These are phyloP conservation scores for Heliconius sara DNA, from an alignment of 2,888 invertebrate species.

Conservation along the genomic window DNA sequence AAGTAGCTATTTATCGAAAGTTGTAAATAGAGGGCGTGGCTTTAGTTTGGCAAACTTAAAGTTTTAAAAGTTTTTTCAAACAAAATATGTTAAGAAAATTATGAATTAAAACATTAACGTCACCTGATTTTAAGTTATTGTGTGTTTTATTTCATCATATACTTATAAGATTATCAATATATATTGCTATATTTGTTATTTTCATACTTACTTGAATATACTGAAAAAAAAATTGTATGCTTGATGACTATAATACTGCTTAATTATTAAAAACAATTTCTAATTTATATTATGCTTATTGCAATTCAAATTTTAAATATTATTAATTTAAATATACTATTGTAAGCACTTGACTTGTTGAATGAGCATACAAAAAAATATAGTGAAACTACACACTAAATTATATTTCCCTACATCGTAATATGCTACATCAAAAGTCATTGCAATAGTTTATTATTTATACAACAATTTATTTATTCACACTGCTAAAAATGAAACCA, in stretches of 20 bases:
- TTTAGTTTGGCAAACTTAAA: conserved; percentile 27
- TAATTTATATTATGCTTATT: background rate
- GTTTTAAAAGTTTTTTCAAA: background rate
- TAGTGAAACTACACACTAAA: too few relatives aligned
- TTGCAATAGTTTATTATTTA: background rate
- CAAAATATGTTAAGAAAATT: background rate
- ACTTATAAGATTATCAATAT: too few relatives aligned
- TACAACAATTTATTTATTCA: background rate
- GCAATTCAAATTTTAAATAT: background rate
- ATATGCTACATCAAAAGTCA: background rate
- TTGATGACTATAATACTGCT: too few relatives aligned
- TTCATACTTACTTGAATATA: too few relatives aligned
- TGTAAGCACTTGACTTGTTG: too few relatives aligned
- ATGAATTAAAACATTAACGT: background rate
- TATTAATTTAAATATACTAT: too few relatives aligned
- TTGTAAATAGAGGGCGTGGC: conserved; percentile 48
- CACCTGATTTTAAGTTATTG: background rate
- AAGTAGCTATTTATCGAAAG: background rate
- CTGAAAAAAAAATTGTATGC: too few relatives aligned
- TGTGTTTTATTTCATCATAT: too few relatives aligned
- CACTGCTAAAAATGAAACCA: background rate
- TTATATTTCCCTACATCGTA: too few relatives aligned
- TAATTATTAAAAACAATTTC: background rate
- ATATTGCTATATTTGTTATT: too few relatives aligned
- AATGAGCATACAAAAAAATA: too few relatives aligned